Evolutionary conservation across 2,797 vertebrate genomes (phyloP).

Genomic region (Lagorchestes hirsutus): DNA sequence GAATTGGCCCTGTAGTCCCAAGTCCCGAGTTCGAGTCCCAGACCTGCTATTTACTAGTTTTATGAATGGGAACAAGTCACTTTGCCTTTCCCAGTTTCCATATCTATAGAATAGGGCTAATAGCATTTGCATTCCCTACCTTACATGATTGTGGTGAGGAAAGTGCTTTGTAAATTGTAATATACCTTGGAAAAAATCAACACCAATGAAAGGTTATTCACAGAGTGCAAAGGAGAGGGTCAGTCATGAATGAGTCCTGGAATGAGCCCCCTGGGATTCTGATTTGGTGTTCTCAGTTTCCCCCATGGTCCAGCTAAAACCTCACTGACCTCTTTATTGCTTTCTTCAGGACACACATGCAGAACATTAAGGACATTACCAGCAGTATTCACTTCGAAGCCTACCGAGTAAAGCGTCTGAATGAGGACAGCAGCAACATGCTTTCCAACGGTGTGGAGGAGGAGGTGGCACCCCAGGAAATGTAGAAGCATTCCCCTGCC

Average conservation of each 20-base stretch:
- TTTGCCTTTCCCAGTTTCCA: not conserved
- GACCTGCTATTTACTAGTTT: not conserved
- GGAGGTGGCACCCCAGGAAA: slow-evolving; percentile 92
- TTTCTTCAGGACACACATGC: slow-evolving; percentile 95
- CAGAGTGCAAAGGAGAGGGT: fast-evolving
- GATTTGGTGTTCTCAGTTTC: not conserved
- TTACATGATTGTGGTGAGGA: not conserved
- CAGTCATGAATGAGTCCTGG: fast-evolving
- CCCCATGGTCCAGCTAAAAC: fast-evolving
- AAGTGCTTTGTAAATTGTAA: not conserved
- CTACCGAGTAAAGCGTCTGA: slow-evolving; percentile 95
- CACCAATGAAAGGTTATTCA: not conserved
- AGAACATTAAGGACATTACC: slow-evolving; percentile 99
- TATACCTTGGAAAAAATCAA: not conserved
- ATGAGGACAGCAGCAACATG: slow-evolving; percentile 87
- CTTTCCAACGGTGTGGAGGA: slow-evolving; percentile 91
- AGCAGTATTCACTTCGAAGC: slow-evolving; percentile 97
- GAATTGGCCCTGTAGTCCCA: not conserved
- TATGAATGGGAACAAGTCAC: not conserved
- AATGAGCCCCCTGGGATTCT: not conserved
- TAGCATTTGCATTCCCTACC: not conserved
- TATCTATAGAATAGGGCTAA: not conserved
- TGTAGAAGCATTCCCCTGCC: slow-evolving; percentile 86
- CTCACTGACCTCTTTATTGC: not conserved
- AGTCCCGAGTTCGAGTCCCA: not conserved